A percentile compares a stretch with the other conserved stretches of the same genome.
phyloP scores from a whole-genome alignment of 2,797 vertebrate genomes.

The Potorous gilbertii region DNA sequence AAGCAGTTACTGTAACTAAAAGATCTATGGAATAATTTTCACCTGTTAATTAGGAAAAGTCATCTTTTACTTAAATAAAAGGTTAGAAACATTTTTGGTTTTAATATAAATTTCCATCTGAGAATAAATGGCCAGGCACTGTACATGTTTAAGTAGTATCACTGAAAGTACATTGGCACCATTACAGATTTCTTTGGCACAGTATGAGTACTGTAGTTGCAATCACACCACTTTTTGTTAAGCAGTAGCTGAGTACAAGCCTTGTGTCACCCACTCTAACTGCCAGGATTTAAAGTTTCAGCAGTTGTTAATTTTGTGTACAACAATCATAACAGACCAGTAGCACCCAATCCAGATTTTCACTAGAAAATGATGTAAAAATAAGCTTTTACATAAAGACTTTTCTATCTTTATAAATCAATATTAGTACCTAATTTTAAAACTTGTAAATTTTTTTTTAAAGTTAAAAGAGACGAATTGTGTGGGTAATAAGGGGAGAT shows the following conservation, averaged over 20 bases:
- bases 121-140: constrained; percentile 65
- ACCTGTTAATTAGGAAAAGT: constrained; percentile 67
- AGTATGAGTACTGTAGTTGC: neutral
- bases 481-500: constrained; percentile 35
- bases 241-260: neutral
- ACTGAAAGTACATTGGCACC: neutral
- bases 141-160: constrained; percentile 47
- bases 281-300: neutral
- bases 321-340: constrained; percentile 58
- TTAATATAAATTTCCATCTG: constrained; percentile 66
- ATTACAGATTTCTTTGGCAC: neutral
- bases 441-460: constrained; percentile 52
- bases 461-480: constrained; percentile 45
- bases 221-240: neutral
- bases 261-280: neutral
- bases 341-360: constrained; percentile 53
- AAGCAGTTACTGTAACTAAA: constrained; percentile 69
- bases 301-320: constrained; percentile 32
- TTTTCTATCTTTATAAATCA: constrained; percentile 70
- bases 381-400: constrained; percentile 39
- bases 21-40: constrained; percentile 63
- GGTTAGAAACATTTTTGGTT: constrained; percentile 74
- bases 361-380: constrained; percentile 71
- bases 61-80: constrained; percentile 69
- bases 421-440: constrained; percentile 73